These are phyloP conservation scores for Ictalurus punctatus DNA, from an alignment of 2,113 vertebrate species.

Conservation along the genomic window DNA sequence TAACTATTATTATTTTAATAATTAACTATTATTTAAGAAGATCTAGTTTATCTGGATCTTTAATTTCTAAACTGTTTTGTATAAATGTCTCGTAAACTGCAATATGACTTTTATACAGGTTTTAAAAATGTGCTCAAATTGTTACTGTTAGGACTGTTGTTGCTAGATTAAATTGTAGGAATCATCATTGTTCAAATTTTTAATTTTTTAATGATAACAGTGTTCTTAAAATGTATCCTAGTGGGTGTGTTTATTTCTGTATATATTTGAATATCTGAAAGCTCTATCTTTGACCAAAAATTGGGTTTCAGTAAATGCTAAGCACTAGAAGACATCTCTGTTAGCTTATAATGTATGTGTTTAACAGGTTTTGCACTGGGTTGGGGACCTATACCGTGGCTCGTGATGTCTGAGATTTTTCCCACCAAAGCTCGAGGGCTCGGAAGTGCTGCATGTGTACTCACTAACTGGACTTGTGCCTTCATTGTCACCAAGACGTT, in stretches of 20 bases:
- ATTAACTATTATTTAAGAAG: not conserved
- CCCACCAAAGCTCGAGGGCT: slow-evolving; percentile 77
- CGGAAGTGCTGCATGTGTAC: slow-evolving; percentile 78
- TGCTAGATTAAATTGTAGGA: not conserved
- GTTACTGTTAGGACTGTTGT: not conserved
- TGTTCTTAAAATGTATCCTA: not conserved
- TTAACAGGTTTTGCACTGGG: slow-evolving; percentile 83
- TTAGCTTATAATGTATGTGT: not conserved
- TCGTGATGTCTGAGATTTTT: slow-evolving; percentile 89
- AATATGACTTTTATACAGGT: not conserved
- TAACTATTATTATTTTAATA: not conserved
- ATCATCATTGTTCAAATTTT: not conserved
- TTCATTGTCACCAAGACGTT: slow-evolving; percentile 85
- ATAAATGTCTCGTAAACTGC: not conserved
- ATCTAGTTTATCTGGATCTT: not conserved
- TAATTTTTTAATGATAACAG: not conserved
- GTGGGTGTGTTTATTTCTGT: not conserved
- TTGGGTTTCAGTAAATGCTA: not conserved
- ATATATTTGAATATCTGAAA: not conserved
- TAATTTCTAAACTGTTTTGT: not conserved
- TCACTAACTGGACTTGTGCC: slow-evolving; percentile 84
- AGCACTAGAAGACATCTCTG: too few species aligned
- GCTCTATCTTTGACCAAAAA: not conserved
- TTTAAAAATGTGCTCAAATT: not conserved
- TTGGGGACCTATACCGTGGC: slow-evolving; percentile 87